Percentiles rank a stretch among this genome's conserved stretches.
phyloP scores from a whole-genome alignment of 2,888 invertebrate species.

The Xylota sylvarum region DNA sequence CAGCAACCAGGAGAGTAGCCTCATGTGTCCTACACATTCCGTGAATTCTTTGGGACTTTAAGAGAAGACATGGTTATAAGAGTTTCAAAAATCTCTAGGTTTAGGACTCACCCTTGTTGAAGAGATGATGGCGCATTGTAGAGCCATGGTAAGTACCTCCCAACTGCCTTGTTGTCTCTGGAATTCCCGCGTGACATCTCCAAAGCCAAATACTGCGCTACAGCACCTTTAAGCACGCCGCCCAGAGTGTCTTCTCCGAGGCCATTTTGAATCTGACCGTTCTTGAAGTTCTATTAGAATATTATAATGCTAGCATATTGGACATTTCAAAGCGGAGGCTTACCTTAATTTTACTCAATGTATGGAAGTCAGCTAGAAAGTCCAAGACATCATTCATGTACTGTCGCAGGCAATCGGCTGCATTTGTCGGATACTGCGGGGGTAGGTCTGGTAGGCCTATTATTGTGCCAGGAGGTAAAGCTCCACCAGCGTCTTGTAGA shows the following conservation, averaged over 20 bases:
- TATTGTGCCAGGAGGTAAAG: constrained; percentile 91
- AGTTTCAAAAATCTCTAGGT: background rate
- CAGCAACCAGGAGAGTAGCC: constrained; percentile 97
- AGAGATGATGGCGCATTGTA: constrained; percentile 91
- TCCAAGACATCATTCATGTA: constrained; percentile 97
- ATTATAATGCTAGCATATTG: constrained; percentile 23
- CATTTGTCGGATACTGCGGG: constrained; percentile 89
- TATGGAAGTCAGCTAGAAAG: constrained; percentile 97
- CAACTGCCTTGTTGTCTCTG: constrained; percentile 92
- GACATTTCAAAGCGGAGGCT: constrained; percentile 18
- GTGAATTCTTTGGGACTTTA: constrained; percentile 94
- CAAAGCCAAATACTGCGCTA: constrained; percentile 96
- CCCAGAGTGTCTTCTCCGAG: constrained; percentile 98
- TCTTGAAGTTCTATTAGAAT: constrained; percentile 83
- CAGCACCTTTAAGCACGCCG: constrained; percentile 97
- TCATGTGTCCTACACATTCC: constrained; percentile 97
- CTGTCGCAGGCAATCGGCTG: constrained; percentile 96
- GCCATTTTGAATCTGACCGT: constrained; percentile 88
- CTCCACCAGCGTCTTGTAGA: constrained; percentile 96
- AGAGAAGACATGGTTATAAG: background rate
- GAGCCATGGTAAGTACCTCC: constrained; percentile 95
- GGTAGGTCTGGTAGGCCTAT: constrained; percentile 86
- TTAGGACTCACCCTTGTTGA: constrained; percentile 90
- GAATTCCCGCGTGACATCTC: constrained; percentile 96
- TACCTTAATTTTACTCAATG: constrained; percentile 98